Base-by-base conservation (phyloP, 2,888 invertebrate species). In the Pterostichus niger region DNA sequence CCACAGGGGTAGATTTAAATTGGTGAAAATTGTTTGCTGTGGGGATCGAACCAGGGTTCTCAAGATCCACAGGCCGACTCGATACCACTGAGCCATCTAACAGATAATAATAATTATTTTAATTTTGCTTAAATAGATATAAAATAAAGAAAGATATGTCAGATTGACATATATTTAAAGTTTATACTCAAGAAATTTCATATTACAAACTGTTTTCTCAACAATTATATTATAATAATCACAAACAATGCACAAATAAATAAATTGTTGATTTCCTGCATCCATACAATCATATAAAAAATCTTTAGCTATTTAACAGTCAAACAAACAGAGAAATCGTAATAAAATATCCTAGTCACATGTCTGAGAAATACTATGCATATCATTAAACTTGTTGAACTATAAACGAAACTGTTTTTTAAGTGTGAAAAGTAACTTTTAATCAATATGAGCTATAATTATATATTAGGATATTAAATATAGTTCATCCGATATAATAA, bases 201-300 rank as follows among this genome's bases (percentile, higher is more conserved):
- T 24, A 24, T 46, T 44, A 17, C 6, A 73, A 68, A 68, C 31
- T 68, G 35, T 33, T 54, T 73, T 73, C 17, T 17, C 49, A 73
- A 17, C 31, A 46, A 46, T 68, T 6, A 68, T 44, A n/a, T 68
- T 17, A 68, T 68, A 64, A 44, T 71, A 11, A 10, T 31, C 11
- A 59, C 59, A 59, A 59, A 59, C 33, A 59, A 59, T 59, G 11
- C 31, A 64, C 31, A 59, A 59, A 31, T 35, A 35, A 6, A 35
- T 1, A 59, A 64, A 64, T 35, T 35, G 35, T 35, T 64, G 17
- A 59, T 33, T 61, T 61, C 33, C n/a, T 49, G 31, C 24, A 59
- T 31, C 9, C 40, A 31, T 35, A 11, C 33, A 35, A 59, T 11
- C n/a, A 11, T 9, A 31, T 5, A 49, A 49, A 9, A n/a, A 64